Percentiles rank a stretch among this genome's conserved stretches.
Evolutionary conservation across 1,140 invertebrate genomes (phyloP).

Genomic region (Pseudobourletiella spinata): DNA sequence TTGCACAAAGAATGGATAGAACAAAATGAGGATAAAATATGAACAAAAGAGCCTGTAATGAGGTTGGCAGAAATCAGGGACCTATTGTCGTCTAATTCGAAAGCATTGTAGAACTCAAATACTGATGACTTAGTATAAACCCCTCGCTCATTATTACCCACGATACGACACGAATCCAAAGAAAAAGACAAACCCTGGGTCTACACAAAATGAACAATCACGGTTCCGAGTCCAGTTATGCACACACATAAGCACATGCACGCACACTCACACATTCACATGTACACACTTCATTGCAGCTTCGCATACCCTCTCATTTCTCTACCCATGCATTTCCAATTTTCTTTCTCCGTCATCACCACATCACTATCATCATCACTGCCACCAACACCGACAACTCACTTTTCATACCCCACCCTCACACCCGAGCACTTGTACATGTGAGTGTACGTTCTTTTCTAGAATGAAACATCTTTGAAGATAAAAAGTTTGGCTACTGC

Average conservation of each 20-base stretch:
- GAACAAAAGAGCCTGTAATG: slow-evolving; percentile 34
- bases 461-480: no score
- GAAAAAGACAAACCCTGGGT: background rate
- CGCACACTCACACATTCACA: no score
- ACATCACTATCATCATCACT: no score
- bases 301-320: background rate
- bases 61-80: slow-evolving; percentile 35
- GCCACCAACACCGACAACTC: no score
- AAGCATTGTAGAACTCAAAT: slow-evolving; percentile 24
- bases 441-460: no score
- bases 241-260: no score
- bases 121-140: slow-evolving; percentile 7
- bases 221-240: no score
- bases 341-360: no score
- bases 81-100: slow-evolving; percentile 36
- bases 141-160: slow-evolving; percentile 13
- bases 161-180: background rate
- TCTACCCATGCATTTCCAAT: no score
- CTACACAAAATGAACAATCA: background rate
- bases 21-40: slow-evolving; percentile 32
- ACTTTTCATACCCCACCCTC: no score
- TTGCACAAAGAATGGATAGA: slow-evolving; percentile 20
- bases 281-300: background rate
- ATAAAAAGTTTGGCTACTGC: no score
- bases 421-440: no score